Percentiles rank a stretch among this genome's conserved stretches.
Evolutionary conservation across 2,113 vertebrate genomes (phyloP).

Genomic region (Rhegmatorhina hoffmannsi): DNA sequence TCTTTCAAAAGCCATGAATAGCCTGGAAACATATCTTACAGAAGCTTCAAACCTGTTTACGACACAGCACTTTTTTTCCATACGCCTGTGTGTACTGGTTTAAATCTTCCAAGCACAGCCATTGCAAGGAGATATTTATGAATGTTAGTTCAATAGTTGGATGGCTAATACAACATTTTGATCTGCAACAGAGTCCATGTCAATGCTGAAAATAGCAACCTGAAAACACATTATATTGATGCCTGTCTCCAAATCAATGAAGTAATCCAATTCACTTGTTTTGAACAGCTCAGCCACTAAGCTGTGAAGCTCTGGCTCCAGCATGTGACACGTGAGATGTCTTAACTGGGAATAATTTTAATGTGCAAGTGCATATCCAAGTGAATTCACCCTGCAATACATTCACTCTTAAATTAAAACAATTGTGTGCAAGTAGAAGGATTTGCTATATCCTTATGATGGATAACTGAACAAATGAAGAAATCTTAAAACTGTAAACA

Average conservation of each 20-base stretch:
- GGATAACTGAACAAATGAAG: not conserved
- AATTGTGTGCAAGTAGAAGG: not conserved
- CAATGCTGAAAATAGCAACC: slow-evolving; percentile 53
- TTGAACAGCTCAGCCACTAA: slow-evolving; percentile 14
- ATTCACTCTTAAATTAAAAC: not conserved
- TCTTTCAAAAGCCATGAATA: not conserved
- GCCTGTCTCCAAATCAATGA: not conserved
- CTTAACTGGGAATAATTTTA: slow-evolving; percentile 49
- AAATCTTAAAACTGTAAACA: not conserved
- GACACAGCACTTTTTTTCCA: not conserved
- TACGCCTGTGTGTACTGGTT: not conserved
- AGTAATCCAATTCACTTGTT: slow-evolving; percentile 54
- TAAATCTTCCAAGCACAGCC: not conserved
- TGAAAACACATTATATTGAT: slow-evolving; percentile 22
- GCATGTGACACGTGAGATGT: not conserved
- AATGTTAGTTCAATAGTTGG: not conserved
- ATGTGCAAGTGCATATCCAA: not conserved
- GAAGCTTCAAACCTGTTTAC: not conserved
- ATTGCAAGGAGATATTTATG: slow-evolving; percentile 23
- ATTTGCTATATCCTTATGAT: not conserved
- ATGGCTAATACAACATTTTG: not conserved
- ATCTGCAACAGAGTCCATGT: not conserved
- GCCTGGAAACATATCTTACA: not conserved
- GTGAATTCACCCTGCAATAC: not conserved
- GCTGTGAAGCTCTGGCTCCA: slow-evolving; percentile 32